These are phyloP conservation scores for Melanostoma scalare DNA, from an alignment of 2,888 invertebrate genomes.

Conservation along the genomic window DNA sequence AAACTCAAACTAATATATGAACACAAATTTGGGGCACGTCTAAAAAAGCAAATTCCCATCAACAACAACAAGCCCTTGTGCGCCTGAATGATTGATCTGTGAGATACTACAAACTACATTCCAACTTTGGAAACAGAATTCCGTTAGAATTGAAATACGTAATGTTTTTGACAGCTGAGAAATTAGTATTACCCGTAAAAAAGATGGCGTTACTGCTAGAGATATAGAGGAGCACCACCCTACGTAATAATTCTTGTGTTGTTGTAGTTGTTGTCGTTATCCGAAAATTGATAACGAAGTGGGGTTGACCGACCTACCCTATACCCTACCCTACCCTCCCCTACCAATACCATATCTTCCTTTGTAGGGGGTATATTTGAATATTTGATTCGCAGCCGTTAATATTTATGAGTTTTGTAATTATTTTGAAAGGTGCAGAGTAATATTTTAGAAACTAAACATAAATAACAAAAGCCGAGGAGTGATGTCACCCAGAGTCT, in stretches of 20 bases:
- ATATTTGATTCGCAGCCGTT: constrained; percentile 63
- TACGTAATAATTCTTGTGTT: constrained; percentile 17
- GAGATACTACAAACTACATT: constrained; percentile 26
- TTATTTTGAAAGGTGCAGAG: constrained; percentile 66
- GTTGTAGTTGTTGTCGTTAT: constrained; percentile 30
- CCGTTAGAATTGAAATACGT: constrained; percentile 39
- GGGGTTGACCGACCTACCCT: constrained; percentile 3
- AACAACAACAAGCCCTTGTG: constrained; percentile 9
- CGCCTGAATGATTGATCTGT: constrained; percentile 29
- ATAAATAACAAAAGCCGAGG: constrained; percentile 42
- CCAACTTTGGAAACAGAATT: constrained; percentile 23
- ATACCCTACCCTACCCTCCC: background rate
- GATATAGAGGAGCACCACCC: background rate
- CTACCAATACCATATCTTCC: background rate
- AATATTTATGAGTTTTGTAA: constrained; percentile 71
- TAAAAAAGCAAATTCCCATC: constrained; percentile 8
- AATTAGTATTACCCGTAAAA: constrained; percentile 56
- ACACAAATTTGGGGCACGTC: constrained; percentile 37
- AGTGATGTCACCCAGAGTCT: constrained; percentile 28
- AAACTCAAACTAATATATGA: constrained; percentile 6
- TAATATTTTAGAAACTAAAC: constrained; percentile 46
- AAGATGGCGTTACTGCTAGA: background rate
- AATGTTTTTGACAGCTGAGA: constrained; percentile 68
- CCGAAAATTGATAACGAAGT: constrained; percentile 60
- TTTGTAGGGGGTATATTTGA: constrained; percentile 46